phyloP scores from a whole-genome alignment of 1,140 invertebrate genomes.

The Eciton burchellii region DNA sequence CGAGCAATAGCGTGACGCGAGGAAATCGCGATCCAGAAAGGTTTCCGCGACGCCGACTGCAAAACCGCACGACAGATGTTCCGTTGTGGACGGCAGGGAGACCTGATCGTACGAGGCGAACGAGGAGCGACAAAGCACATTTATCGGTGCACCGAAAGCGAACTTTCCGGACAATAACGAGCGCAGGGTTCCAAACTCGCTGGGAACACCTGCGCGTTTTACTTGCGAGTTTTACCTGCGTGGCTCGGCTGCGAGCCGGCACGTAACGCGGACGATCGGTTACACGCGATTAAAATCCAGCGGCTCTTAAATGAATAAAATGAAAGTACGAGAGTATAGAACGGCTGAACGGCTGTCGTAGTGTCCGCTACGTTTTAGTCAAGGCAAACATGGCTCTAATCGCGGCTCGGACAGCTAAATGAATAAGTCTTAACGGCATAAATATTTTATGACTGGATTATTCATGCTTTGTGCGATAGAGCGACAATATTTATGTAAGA shows the following conservation, averaged over 20 bases:
- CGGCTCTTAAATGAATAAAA: slow-evolving; percentile 6
- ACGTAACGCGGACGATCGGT: slow-evolving; percentile 19
- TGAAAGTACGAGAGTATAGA: slow-evolving; percentile 11
- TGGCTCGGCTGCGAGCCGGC: neutral
- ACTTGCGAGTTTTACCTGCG: slow-evolving; percentile 1
- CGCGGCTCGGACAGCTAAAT: slow-evolving; percentile 14
- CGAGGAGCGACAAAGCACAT: neutral
- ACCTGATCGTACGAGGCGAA: neutral
- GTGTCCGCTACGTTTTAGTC: neutral
- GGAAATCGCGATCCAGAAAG: slow-evolving; percentile 53
- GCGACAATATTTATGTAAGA: slow-evolving; percentile 15
- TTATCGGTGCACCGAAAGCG: neutral
- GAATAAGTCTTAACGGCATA: slow-evolving; percentile 4
- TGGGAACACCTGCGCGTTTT: no score
- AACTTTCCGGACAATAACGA: slow-evolving; percentile 36
- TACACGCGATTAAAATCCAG: slow-evolving; percentile 1
- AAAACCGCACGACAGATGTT: slow-evolving; percentile 57
- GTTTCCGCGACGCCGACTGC: slow-evolving; percentile 30
- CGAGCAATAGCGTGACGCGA: slow-evolving; percentile 22
- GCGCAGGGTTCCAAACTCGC: neutral
- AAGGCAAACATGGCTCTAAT: slow-evolving; percentile 26
- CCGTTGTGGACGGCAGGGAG: neutral
- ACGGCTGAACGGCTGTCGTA: neutral
- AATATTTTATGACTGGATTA: neutral
- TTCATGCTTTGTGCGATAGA: neutral